These are phyloP conservation scores for Laticauda colubrina DNA, from an alignment of 2,113 vertebrate species.

Conservation along the genomic window DNA sequence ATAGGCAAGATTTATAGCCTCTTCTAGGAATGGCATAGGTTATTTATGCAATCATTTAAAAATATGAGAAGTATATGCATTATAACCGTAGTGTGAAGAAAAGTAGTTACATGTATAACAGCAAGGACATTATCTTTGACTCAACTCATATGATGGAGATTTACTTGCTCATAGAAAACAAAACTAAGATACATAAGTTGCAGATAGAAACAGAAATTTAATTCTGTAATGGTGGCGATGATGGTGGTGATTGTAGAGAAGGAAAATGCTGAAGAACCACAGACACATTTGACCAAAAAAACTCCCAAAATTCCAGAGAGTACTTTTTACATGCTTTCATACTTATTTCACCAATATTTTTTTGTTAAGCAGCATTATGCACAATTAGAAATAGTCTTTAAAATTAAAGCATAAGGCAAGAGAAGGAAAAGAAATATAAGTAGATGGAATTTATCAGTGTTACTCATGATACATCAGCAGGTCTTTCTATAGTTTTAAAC, in stretches of 20 bases:
- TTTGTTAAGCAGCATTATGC: background rate
- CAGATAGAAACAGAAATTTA: background rate
- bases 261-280: background rate
- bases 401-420: background rate
- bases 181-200: background rate
- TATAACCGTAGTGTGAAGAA: background rate
- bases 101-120: background rate
- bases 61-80: background rate
- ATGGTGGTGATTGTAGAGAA: background rate
- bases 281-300: background rate
- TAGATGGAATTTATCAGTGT: background rate
- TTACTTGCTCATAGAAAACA: background rate
- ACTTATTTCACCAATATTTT: background rate
- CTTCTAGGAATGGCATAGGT: background rate
- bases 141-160: background rate
- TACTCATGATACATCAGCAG: background rate
- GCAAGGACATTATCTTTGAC: background rate
- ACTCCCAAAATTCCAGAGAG: too few species aligned
- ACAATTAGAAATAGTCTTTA: background rate
- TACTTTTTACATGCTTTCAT: background rate
- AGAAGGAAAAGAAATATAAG: background rate
- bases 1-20: background rate
- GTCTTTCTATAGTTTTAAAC: background rate
- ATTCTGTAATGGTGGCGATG: background rate
- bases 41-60: background rate